Conservation (phyloP, 2,797 vertebrate species). For the Leptoclinus maculatus region DNA sequence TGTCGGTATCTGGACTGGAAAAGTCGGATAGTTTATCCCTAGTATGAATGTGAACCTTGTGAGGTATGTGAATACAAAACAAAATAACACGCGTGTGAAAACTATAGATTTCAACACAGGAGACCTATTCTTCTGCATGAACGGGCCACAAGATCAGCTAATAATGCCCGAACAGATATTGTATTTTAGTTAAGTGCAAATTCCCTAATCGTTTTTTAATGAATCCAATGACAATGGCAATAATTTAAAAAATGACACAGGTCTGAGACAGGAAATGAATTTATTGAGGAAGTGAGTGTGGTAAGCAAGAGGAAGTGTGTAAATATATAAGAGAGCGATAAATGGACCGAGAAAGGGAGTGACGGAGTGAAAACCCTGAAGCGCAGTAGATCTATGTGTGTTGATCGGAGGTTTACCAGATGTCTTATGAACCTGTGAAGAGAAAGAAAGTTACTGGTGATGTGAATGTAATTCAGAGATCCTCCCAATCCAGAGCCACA, state of each 20-base stretch:
- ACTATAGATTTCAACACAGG: background rate
- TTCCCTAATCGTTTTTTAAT: no score
- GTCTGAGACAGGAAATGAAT: background rate
- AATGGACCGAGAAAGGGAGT: background rate
- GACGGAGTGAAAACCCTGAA: background rate
- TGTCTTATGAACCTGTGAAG: slow-evolving; percentile 4
- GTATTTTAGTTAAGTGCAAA: background rate
- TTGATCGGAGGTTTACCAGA: background rate
- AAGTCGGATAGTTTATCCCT: no score
- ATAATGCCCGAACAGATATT: background rate
- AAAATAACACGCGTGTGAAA: no score
- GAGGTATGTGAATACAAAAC: no score
- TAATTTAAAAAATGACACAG: background rate
- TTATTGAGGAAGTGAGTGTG: slow-evolving; percentile 3
- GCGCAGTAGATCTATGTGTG: background rate
- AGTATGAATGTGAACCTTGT: background rate
- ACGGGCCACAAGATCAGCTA: background rate
- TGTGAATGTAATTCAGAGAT: background rate
- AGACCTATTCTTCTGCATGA: background rate
- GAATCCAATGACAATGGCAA: background rate
- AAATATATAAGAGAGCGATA: slow-evolving; percentile 25
- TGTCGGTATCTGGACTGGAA: background rate
- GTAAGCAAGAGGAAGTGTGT: slow-evolving; percentile 44
- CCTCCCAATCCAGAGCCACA: background rate
- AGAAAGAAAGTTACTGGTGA: background rate